These are phyloP conservation scores for Blennius ocellaris DNA, from an alignment of 2,113 vertebrate genomes.

Conservation along the genomic window DNA sequence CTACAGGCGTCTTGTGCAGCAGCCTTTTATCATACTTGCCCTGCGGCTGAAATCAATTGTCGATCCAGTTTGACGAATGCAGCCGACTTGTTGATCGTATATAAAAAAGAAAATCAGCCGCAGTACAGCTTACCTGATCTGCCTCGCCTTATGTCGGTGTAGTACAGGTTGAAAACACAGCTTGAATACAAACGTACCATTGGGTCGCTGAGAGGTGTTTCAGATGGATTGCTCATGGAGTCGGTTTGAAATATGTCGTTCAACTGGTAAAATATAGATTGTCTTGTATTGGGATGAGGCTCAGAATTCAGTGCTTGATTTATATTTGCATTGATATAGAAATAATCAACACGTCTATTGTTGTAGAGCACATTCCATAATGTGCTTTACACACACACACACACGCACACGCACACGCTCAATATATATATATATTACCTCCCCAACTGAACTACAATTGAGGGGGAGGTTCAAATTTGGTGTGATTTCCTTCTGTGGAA, in stretches of 20 bases:
- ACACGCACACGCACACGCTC: too few relatives aligned
- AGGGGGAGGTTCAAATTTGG: constrained; percentile 4
- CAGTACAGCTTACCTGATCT: not conserved
- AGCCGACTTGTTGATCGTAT: not conserved
- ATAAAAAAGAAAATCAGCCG: not conserved
- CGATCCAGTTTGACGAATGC: constrained; percentile 26
- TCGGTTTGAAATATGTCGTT: too few relatives aligned
- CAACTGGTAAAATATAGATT: too few relatives aligned
- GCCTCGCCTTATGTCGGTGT: not conserved
- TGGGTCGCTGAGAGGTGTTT: not conserved
- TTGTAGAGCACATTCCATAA: too few relatives aligned
- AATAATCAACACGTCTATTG: too few relatives aligned
- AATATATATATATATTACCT: too few relatives aligned
- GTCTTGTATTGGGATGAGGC: too few relatives aligned
- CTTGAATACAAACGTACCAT: not conserved
- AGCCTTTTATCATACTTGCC: not conserved
- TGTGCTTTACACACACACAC: too few relatives aligned
- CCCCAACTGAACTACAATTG: too few relatives aligned
- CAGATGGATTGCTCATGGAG: not conserved
- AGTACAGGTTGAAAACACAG: not conserved
- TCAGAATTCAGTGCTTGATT: too few relatives aligned
- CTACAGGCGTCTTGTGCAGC: not conserved
- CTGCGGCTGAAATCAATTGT: not conserved
- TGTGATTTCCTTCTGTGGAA: constrained; percentile 12
- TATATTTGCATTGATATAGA: too few relatives aligned